A percentile compares a stretch with the other conserved stretches of the same genome.
These are phyloP conservation scores for Typhlichthys eigenmanni DNA, from an alignment of 2,797 vertebrate genomes.

Conservation along the genomic window DNA sequence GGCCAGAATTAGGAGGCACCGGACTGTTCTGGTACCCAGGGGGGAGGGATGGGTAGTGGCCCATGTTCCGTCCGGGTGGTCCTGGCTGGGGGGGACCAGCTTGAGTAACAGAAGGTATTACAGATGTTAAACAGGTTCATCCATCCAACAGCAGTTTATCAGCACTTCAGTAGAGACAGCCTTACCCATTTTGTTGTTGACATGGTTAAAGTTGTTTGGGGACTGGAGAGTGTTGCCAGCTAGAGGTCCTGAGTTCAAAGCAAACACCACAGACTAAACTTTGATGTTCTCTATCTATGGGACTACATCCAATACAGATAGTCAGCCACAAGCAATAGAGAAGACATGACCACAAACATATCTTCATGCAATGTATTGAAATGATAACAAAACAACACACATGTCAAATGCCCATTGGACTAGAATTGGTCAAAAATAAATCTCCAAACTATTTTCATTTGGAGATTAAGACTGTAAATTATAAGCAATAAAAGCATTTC, in stretches of 20 bases:
- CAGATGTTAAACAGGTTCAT: slow-evolving; percentile 9
- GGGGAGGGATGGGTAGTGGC: slow-evolving; percentile 88
- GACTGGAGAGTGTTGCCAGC: slow-evolving; percentile 75
- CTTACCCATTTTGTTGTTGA: slow-evolving; percentile 90
- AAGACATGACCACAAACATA: slow-evolving; percentile 2
- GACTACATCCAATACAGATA: neutral
- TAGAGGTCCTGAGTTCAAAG: slow-evolving; percentile 70
- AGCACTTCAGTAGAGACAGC: slow-evolving; percentile 5
- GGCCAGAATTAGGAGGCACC: slow-evolving; percentile 56
- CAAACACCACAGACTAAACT: slow-evolving; percentile 35
- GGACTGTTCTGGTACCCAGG: slow-evolving; percentile 87
- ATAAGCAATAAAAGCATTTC: no score
- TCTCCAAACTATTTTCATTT: no score
- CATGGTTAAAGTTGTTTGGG: slow-evolving; percentile 84
- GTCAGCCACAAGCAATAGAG: slow-evolving; percentile 1
- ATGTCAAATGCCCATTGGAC: no score
- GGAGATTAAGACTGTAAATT: no score
- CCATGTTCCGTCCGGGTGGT: slow-evolving; percentile 78
- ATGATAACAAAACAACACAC: neutral
- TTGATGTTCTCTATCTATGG: slow-evolving; percentile 16
- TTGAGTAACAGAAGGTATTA: slow-evolving; percentile 43
- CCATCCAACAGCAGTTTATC: no score
- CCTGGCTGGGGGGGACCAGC: slow-evolving; percentile 76
- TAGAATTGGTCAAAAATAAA: no score
- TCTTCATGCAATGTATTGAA: neutral